Evolutionary conservation across 1,140 invertebrate species (phyloP).

Genomic region (Scaptomyza graminum): DNA sequence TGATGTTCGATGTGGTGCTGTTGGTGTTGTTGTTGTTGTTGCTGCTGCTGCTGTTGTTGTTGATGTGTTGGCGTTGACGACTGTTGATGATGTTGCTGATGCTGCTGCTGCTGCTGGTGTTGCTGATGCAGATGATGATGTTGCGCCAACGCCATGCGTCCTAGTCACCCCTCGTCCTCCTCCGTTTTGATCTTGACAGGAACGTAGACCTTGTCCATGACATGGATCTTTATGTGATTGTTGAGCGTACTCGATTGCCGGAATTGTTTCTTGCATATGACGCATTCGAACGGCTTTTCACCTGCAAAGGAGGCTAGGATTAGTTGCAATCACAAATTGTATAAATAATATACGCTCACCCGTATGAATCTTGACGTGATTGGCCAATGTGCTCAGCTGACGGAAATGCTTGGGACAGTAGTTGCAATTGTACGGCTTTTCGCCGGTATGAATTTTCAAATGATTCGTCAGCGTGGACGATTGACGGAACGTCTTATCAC

Average conservation of each 20-base stretch:
- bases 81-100: slow-evolving; percentile 60
- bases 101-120: slow-evolving; percentile 48
- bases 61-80: slow-evolving; percentile 52
- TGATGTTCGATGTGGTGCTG: slow-evolving; percentile 58
- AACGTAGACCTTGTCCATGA: slow-evolving; percentile 83
- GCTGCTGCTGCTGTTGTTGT: slow-evolving; percentile 55
- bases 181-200: slow-evolving; percentile 83
- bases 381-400: slow-evolving; percentile 81
- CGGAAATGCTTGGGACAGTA: slow-evolving; percentile 83
- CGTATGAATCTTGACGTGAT: slow-evolving; percentile 83
- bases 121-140: slow-evolving; percentile 63
- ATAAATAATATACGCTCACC: slow-evolving; percentile 59
- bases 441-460: slow-evolving; percentile 83
- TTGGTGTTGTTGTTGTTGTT: slow-evolving; percentile 56
- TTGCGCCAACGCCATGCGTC: slow-evolving; percentile 81
- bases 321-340: slow-evolving; percentile 14
- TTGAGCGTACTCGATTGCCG: slow-evolving; percentile 83
- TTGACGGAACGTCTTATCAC: slow-evolving; percentile 83
- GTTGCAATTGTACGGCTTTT: slow-evolving; percentile 83
- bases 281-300: slow-evolving; percentile 84
- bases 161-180: slow-evolving; percentile 83
- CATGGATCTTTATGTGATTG: slow-evolving; percentile 84
- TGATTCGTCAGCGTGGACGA: slow-evolving; percentile 83
- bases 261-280: slow-evolving; percentile 83
- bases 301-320: slow-evolving; percentile 61